phyloP scores from a whole-genome alignment of 2,797 vertebrate species.

The Otolemur crassicaudatus region DNA sequence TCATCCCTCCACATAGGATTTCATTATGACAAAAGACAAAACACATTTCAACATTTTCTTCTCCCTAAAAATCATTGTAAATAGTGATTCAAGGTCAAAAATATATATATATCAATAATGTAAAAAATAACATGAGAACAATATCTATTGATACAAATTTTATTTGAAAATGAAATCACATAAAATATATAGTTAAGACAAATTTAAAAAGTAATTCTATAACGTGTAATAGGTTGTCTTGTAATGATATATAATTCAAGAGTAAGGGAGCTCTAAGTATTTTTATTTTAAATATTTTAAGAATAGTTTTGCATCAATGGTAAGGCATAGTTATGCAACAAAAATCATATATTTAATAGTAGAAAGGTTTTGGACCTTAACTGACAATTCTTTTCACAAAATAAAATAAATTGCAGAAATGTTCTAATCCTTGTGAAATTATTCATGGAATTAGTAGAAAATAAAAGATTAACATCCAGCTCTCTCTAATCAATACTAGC shows the following conservation, averaged over 20 bases:
- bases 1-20: not conserved
- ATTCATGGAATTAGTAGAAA: not conserved
- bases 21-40: conserved; percentile 31
- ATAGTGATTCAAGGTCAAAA: not conserved
- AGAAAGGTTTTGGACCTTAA: not conserved
- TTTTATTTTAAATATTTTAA: conserved; percentile 46
- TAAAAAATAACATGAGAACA: conserved; percentile 20
- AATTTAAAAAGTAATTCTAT: not conserved
- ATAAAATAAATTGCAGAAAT: not conserved
- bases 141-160: not conserved
- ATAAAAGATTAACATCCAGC: not conserved
- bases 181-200: not conserved
- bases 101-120: not conserved
- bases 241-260: not conserved
- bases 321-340: not conserved
- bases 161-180: not conserved
- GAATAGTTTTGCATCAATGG: not conserved
- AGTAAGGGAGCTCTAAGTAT: not conserved
- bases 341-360: not conserved
- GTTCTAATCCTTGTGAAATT: not conserved
- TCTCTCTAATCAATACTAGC: not conserved
- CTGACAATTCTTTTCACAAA: not conserved
- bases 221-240: not conserved
- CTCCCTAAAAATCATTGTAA: not conserved
- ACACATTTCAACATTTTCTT: conserved; percentile 8